A percentile compares a stretch with the other conserved stretches of the same genome.
phyloP scores from a whole-genome alignment of 2,888 invertebrate species.

The Molanna angustata region DNA sequence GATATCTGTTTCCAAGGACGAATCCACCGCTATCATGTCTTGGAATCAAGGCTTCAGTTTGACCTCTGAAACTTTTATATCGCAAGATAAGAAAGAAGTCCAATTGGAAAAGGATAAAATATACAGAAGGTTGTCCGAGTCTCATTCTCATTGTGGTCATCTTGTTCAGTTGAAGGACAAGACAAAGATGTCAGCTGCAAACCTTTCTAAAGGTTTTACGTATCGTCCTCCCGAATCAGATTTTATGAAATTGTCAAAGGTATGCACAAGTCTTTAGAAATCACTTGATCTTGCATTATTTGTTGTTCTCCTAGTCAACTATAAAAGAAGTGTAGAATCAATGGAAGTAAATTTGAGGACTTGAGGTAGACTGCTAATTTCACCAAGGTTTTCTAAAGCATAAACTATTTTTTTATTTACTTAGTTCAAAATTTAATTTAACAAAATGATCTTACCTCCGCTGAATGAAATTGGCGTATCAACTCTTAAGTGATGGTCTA shows the following conservation, averaged over 20 bases:
- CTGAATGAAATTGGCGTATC: no score
- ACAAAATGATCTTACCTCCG: no score
- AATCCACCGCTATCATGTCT: constrained; percentile 20
- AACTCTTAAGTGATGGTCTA: no score
- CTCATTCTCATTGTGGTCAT: constrained; percentile 50
- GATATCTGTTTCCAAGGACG: constrained; percentile 33
- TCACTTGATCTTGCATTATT: no score
- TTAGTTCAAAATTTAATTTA: no score
- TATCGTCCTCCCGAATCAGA: constrained; percentile 53
- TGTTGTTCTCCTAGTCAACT: no score
- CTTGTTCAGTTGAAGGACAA: constrained; percentile 44
- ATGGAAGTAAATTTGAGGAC: no score
- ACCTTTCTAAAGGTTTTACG: constrained; percentile 54
- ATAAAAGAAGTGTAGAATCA: no score
- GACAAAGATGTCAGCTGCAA: constrained; percentile 43
- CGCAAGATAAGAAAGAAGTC: constrained; percentile 29
- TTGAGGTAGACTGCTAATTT: no score
- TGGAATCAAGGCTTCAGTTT: constrained; percentile 39
- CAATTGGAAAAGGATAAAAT: constrained; percentile 32
- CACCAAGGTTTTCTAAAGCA: no score
- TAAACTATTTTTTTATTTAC: no score
- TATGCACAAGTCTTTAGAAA: no score
- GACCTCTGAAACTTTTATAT: constrained; percentile 41
- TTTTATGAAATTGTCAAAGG: constrained; percentile 55
- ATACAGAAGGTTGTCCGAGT: constrained; percentile 38